phyloP scores from a whole-genome alignment of 2,797 vertebrate genomes.

The Lophotriccus pileatus region DNA sequence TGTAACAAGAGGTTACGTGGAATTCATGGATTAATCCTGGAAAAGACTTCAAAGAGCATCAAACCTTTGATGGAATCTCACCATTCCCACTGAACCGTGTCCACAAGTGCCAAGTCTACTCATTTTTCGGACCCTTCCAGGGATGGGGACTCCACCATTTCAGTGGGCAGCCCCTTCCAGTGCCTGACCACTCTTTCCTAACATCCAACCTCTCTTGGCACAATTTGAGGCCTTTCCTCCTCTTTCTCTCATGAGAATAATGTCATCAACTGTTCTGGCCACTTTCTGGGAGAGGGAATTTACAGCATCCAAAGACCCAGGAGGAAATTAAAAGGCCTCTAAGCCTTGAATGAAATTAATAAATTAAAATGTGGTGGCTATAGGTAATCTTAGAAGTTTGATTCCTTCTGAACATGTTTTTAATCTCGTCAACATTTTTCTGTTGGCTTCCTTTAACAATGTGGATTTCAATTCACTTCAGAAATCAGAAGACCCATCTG shows the following conservation, averaged over 20 bases:
- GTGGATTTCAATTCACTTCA: neutral
- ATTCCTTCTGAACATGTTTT: neutral
- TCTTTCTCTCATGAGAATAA: accelerated
- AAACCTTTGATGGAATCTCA: neutral
- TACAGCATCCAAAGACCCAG: neutral
- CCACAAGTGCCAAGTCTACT: no score
- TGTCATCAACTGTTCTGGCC: neutral
- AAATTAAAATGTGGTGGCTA: neutral
- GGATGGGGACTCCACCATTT: neutral
- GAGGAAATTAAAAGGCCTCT: neutral
- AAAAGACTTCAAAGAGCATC: neutral
- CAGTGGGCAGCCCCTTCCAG: neutral
- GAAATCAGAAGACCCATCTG: neutral
- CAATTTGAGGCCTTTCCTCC: no score
- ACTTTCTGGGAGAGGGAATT: neutral
- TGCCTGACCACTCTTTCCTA: neutral
- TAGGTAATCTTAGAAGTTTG: neutral
- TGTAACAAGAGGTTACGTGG: neutral
- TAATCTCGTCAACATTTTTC: neutral
- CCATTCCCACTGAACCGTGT: neutral
- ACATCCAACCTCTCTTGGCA: neutral
- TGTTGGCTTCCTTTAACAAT: neutral
- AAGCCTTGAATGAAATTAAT: neutral
- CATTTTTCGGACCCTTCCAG: neutral
- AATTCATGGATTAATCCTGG: neutral